Evolutionary conservation across 1,140 invertebrate species (phyloP).

Genomic region (Grapholita molesta): DNA sequence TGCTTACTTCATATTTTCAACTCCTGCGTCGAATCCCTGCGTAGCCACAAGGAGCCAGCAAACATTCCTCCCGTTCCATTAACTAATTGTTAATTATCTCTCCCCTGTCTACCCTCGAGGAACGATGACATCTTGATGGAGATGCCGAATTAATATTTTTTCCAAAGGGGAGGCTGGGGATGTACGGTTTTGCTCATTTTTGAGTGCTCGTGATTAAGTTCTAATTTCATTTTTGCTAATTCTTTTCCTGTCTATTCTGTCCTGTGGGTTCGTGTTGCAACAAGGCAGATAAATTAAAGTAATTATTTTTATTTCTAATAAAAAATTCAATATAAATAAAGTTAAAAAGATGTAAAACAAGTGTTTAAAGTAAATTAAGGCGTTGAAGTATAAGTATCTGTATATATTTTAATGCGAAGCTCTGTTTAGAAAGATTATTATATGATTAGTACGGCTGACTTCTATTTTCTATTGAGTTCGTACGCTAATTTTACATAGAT

Average conservation of each 20-base stretch:
- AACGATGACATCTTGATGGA: slow-evolving; percentile 48
- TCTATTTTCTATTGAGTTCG: too few relatives aligned
- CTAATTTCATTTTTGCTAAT: not conserved
- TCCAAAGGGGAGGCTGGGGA: slow-evolving; percentile 13
- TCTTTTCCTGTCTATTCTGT: not conserved
- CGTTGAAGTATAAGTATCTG: too few relatives aligned
- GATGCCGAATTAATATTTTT: slow-evolving; percentile 41
- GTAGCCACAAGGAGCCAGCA: slow-evolving; percentile 28
- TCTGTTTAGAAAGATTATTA: too few relatives aligned
- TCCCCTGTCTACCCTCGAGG: slow-evolving; percentile 26
- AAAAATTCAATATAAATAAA: not conserved
- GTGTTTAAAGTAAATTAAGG: too few relatives aligned
- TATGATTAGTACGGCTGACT: too few relatives aligned
- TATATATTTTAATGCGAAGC: too few relatives aligned
- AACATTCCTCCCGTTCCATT: slow-evolving; percentile 45
- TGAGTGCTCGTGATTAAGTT: slow-evolving; percentile 7
- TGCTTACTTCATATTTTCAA: slow-evolving; percentile 10
- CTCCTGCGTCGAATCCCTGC: slow-evolving; percentile 12
- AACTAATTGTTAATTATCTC: slow-evolving; percentile 60
- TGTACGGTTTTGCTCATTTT: slow-evolving; percentile 6
- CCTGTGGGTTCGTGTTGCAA: not conserved
- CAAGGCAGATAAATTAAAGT: not conserved
- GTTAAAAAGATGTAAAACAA: too few relatives aligned
- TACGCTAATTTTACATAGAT: too few relatives aligned
- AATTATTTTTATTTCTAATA: not conserved